Evolutionary conservation across 37 sponge, comb jelly and placozoan species (phyloP).

Genomic region (Oscarella lobularis): DNA sequence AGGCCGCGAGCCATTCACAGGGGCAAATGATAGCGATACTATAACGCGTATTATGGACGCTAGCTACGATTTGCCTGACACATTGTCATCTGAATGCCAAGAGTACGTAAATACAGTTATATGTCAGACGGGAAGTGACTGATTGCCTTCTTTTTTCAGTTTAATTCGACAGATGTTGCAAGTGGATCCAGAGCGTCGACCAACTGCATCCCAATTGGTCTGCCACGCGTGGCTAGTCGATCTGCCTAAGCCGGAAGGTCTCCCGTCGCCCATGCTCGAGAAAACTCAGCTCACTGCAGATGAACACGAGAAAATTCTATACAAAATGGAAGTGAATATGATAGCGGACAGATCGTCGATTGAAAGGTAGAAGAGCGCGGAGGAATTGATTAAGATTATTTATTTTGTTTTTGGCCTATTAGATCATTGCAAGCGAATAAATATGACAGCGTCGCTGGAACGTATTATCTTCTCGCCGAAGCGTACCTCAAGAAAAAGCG

Average conservation of each 20-base stretch:
- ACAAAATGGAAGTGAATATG: too few species aligned
- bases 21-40: constrained; percentile 77
- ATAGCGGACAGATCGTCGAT: too few species aligned
- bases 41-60: constrained; percentile 94
- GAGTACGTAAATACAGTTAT: constrained; percentile 29
- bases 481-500: constrained; percentile 51
- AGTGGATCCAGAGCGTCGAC: neutral
- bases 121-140: neutral
- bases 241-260: neutral
- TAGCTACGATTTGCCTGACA: constrained; percentile 58
- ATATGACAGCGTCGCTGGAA: constrained; percentile 90
- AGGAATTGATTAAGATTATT: too few species aligned
- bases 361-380: too few species aligned
- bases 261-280: neutral
- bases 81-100: constrained; percentile 45
- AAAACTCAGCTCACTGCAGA: neutral
- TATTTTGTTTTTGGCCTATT: too few species aligned
- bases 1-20: constrained; percentile 81
- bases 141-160: neutral
- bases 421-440: too few species aligned
- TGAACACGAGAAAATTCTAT: neutral
- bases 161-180: neutral
- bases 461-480: constrained; percentile 90
- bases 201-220: neutral
- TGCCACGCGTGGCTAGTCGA: neutral